Evolutionary conservation across 2,888 invertebrate species (phyloP).

Genomic region (Caenorhabditis sp.): DNA sequence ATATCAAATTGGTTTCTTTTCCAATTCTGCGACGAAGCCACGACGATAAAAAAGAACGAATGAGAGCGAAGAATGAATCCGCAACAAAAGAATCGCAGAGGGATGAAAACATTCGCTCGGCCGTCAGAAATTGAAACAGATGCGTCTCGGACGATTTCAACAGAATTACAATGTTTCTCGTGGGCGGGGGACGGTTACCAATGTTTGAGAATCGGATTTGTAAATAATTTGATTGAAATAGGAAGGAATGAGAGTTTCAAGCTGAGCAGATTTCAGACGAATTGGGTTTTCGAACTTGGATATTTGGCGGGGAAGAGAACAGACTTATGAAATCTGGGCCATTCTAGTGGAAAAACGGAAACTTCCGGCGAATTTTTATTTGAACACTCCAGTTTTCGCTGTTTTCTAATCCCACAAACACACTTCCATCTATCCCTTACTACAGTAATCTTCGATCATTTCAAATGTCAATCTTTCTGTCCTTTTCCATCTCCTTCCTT

Average conservation of each 20-base stretch:
- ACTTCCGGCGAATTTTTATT: constrained; percentile 23
- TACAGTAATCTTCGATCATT: too few relatives aligned
- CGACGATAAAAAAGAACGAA: constrained; percentile 18
- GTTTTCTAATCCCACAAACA: not conserved
- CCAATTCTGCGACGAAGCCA: not conserved
- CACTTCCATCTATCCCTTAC: too few relatives aligned
- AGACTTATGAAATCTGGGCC: constrained; percentile 8
- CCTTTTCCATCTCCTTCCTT: not conserved
- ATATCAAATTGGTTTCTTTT: constrained; percentile 27
- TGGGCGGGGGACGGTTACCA: too few relatives aligned
- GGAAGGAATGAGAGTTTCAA: too few relatives aligned
- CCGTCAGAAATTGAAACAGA: constrained; percentile 31
- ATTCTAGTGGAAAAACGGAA: constrained; percentile 22
- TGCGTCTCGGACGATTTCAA: constrained; percentile 1
- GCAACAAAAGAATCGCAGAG: constrained; percentile 4
- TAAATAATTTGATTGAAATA: too few relatives aligned
- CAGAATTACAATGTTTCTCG: too few relatives aligned
- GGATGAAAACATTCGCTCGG: not conserved
- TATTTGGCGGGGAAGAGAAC: not conserved
- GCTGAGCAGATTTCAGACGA: too few relatives aligned
- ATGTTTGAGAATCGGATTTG: too few relatives aligned
- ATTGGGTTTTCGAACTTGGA: too few relatives aligned
- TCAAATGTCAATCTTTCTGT: not conserved
- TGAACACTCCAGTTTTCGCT: constrained; percentile 6
- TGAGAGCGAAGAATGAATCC: not conserved